Percentiles rank a stretch among this genome's conserved stretches.
Evolutionary conservation across 2,113 vertebrate species (phyloP).

Genomic region (Plotosus lineatus): DNA sequence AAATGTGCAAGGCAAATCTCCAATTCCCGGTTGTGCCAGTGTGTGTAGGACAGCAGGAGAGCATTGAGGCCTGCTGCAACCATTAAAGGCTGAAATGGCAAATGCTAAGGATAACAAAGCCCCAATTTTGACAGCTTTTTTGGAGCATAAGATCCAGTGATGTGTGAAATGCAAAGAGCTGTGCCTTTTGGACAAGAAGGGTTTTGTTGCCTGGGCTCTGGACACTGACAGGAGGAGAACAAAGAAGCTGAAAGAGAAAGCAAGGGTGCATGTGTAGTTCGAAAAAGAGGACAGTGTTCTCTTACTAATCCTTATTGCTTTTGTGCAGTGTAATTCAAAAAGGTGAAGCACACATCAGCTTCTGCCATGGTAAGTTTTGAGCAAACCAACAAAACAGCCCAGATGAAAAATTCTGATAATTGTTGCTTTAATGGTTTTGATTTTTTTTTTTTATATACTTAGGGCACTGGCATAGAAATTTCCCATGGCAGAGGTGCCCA

Average conservation of each 20-base stretch:
- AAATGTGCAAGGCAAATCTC: slow-evolving; percentile 39
- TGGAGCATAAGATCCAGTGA: slow-evolving; percentile 62
- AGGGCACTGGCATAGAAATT: background rate
- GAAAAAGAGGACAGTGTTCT: slow-evolving; percentile 29
- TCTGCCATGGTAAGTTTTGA: slow-evolving; percentile 22
- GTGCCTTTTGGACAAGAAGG: slow-evolving; percentile 59
- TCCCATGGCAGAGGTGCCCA: background rate
- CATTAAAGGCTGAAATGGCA: slow-evolving; percentile 56
- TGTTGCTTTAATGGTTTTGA: background rate
- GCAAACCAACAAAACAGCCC: background rate
- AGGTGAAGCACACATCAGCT: slow-evolving; percentile 25
- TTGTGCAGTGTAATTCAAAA: slow-evolving; percentile 33
- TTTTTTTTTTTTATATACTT: background rate
- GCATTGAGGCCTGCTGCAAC: slow-evolving; percentile 53
- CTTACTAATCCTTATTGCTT: slow-evolving; percentile 30
- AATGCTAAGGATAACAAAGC: slow-evolving; percentile 58
- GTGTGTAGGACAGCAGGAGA: slow-evolving; percentile 47
- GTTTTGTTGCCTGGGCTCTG: slow-evolving; percentile 55
- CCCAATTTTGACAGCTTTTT: slow-evolving; percentile 62
- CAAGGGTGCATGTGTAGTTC: background rate
- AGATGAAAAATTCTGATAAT: slow-evolving; percentile 8
- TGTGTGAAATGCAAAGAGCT: slow-evolving; percentile 60
- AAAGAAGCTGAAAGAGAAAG: slow-evolving; percentile 5
- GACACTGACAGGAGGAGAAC: slow-evolving; percentile 32
- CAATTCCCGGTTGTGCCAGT: slow-evolving; percentile 19